Evolutionary conservation across 2,797 vertebrate genomes (phyloP).

Genomic region (Limosa lapponica): DNA sequence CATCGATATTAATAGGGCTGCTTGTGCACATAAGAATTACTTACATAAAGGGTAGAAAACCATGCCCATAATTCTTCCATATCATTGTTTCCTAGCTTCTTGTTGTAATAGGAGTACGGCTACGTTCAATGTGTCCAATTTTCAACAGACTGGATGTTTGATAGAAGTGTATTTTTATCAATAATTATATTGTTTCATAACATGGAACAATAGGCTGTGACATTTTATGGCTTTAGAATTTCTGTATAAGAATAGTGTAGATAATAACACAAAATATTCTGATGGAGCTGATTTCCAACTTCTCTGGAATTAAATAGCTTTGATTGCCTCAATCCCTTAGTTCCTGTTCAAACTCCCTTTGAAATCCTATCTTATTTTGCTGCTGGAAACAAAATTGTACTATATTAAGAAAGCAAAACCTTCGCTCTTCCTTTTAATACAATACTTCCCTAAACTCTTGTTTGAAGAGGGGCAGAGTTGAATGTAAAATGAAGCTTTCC

Average conservation of each 20-base stretch:
- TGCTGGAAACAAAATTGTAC: background rate
- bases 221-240: background rate
- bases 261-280: background rate
- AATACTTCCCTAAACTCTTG: background rate
- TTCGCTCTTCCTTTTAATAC: background rate
- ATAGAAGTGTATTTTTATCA: background rate
- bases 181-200: slow-evolving; percentile 6
- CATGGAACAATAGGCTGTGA: background rate
- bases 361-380: slow-evolving; percentile 19
- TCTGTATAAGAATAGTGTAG: background rate
- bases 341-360: background rate
- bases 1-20: background rate
- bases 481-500: background rate
- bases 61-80: background rate
- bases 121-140: background rate
- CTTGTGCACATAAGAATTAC: background rate
- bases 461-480: background rate
- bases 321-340: background rate
- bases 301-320: background rate
- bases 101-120: background rate
- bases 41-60: background rate
- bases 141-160: background rate
- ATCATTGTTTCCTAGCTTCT: background rate
- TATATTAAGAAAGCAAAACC: background rate
- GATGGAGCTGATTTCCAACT: background rate